Conservation (phyloP, 2,888 invertebrate species). For the Cataglyphis altisquamis region DNA sequence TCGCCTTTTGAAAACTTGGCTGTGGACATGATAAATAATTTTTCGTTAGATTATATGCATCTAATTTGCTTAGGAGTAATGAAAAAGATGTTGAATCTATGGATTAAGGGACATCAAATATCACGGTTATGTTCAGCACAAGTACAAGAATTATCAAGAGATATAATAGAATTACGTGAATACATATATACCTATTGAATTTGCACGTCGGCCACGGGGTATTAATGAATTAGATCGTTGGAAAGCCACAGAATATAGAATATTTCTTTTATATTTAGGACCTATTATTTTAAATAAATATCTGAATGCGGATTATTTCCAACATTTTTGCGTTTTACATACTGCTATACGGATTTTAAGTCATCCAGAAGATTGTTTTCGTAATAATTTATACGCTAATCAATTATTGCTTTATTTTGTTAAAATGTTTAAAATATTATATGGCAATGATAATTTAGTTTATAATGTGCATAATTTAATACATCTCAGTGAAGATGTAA, state of each 20-base stretch:
- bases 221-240: slow-evolving; percentile 6
- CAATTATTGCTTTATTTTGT: slow-evolving; percentile 3
- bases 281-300: slow-evolving; percentile 9
- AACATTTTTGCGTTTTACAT: slow-evolving; percentile 11
- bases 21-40: no score
- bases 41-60: no score
- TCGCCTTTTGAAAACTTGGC: no score
- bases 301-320: neutral
- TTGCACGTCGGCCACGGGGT: no score
- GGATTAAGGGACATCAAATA: no score
- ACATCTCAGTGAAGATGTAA: neutral
- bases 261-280: slow-evolving; percentile 15
- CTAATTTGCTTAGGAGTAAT: no score
- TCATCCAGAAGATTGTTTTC: neutral
- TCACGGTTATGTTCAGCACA: no score
- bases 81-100: neutral
- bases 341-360: neutral
- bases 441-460: neutral
- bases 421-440: slow-evolving; percentile 12
- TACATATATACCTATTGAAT: no score
- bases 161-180: no score
- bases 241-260: neutral
- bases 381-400: neutral
- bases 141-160: no score
- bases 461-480: neutral